These are phyloP conservation scores for Drosophila lacertosa DNA, from an alignment of 1,140 invertebrate species.

Conservation along the genomic window DNA sequence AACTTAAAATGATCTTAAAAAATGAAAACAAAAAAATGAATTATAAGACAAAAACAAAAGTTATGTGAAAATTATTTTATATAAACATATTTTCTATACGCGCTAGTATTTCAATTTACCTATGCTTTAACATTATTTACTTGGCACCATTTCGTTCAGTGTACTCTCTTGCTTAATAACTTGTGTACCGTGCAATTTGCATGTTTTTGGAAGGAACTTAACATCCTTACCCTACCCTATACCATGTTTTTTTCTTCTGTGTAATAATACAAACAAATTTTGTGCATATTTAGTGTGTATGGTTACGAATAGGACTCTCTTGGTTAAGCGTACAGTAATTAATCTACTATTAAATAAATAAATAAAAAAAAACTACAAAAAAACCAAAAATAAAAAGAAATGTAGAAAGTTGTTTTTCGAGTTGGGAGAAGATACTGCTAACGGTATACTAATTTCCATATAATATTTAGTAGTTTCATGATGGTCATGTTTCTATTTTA, in stretches of 20 bases:
- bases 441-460: too few species aligned
- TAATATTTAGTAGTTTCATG: too few species aligned
- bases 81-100: slow-evolving; percentile 75
- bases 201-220: slow-evolving; percentile 37
- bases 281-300: slow-evolving; percentile 82
- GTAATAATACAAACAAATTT: slow-evolving; percentile 63
- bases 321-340: slow-evolving; percentile 80
- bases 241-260: slow-evolving; percentile 33
- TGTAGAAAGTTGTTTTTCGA: slow-evolving; percentile 14
- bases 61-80: slow-evolving; percentile 78
- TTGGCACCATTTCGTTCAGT: slow-evolving; percentile 33
- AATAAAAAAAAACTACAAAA: slow-evolving; percentile 58
- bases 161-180: slow-evolving; percentile 39
- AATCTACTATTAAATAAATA: slow-evolving; percentile 82
- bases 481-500: too few species aligned
- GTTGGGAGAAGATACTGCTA: neutral
- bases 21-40: slow-evolving; percentile 45
- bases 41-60: slow-evolving; percentile 58
- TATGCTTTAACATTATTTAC: slow-evolving; percentile 62
- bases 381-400: slow-evolving; percentile 20
- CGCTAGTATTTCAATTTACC: slow-evolving; percentile 70
- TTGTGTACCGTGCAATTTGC: slow-evolving; percentile 41
- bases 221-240: slow-evolving; percentile 6
- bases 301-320: slow-evolving; percentile 79
- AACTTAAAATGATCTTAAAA: slow-evolving; percentile 65